Conservation (phyloP, 2,797 vertebrate genomes). For the Parambassis ranga region DNA sequence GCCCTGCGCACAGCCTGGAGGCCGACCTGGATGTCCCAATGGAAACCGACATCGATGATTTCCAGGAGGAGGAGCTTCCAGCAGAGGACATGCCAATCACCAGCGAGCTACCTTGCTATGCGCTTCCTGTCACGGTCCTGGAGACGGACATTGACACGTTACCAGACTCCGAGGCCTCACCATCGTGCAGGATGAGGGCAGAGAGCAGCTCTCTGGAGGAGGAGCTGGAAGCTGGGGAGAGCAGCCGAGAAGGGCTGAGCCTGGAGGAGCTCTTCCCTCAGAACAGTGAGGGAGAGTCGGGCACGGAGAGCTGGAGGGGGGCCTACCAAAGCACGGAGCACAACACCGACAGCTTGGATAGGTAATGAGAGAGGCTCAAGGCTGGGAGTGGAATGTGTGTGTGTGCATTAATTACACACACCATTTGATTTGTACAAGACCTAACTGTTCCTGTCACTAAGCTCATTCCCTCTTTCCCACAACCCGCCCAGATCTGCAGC, state of each 20-base stretch:
- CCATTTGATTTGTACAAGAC: constrained; percentile 36
- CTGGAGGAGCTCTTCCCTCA: constrained; percentile 81
- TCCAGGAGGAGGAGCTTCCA: constrained; percentile 70
- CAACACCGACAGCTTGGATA: constrained; percentile 76
- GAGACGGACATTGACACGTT: constrained; percentile 81
- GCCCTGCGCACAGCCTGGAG: constrained; percentile 63
- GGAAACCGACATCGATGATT: constrained; percentile 84
- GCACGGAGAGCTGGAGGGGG: constrained; percentile 74
- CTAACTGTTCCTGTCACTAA: constrained; percentile 30
- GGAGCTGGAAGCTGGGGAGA: constrained; percentile 57
- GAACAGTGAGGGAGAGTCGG: constrained; percentile 65
- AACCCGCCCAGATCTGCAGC: constrained; percentile 1
- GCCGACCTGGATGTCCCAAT: constrained; percentile 70
- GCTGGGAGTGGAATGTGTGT: background rate
- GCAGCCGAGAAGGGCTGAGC: constrained; percentile 54
- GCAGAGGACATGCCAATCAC: constrained; percentile 37
- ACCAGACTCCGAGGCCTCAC: constrained; percentile 27
- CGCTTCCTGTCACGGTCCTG: constrained; percentile 78
- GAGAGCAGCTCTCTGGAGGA: constrained; percentile 72
- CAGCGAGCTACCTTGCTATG: constrained; percentile 79
- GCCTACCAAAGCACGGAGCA: constrained; percentile 56
- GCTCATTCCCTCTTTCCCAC: constrained; percentile 20
- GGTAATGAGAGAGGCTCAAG: constrained; percentile 54
- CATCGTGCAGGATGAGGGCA: constrained; percentile 11
- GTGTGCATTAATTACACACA: constrained; percentile 15